Conservation (phyloP, 2,888 invertebrate genomes). For the Pycnomerus fuliginosus region DNA sequence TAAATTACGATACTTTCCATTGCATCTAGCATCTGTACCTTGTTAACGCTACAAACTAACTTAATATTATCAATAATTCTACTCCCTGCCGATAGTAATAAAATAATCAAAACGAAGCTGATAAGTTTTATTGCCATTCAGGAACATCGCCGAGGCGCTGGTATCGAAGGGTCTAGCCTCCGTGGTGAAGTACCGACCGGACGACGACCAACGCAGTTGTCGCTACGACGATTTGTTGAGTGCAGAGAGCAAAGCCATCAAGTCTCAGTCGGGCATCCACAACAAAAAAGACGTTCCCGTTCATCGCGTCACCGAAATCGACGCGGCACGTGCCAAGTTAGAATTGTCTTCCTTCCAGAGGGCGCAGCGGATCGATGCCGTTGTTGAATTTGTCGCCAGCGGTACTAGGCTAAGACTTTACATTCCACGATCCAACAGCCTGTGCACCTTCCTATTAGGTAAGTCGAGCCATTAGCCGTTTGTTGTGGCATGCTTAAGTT, state of each 20-base stretch:
- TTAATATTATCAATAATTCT: too few species aligned
- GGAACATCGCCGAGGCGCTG: constrained; percentile 92
- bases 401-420: constrained; percentile 92
- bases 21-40: too few species aligned
- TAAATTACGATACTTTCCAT: too few species aligned
- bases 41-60: too few species aligned
- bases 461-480: constrained; percentile 45
- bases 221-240: constrained; percentile 90
- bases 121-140: constrained; percentile 44
- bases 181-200: constrained; percentile 90
- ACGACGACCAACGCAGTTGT: constrained; percentile 94
- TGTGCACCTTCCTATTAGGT: constrained; percentile 91
- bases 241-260: constrained; percentile 91
- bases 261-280: constrained; percentile 79
- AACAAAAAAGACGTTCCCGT: constrained; percentile 84
- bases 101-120: neutral
- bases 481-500: constrained; percentile 1
- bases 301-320: constrained; percentile 88
- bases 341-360: constrained; percentile 93
- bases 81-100: neutral
- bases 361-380: constrained; percentile 84
- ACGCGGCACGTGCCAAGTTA: constrained; percentile 82
- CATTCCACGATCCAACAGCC: constrained; percentile 90
- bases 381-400: constrained; percentile 96
- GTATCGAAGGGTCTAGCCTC: constrained; percentile 90